Base-by-base conservation (phyloP, 2,888 invertebrate genomes). In the Patella depressa region DNA sequence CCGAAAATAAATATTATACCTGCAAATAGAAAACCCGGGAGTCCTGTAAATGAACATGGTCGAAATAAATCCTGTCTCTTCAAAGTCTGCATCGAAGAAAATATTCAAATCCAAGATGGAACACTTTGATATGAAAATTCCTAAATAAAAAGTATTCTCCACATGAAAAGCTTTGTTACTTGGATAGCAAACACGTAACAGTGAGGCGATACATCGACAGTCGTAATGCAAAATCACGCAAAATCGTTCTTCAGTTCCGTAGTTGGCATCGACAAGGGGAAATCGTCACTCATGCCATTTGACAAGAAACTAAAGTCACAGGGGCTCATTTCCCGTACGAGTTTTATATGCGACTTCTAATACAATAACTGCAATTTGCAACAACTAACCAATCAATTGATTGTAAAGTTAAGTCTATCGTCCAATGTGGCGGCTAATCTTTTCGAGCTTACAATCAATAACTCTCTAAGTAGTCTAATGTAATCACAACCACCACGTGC, bases 1-100 rank as follows among this genome's bases (percentile, higher is more conserved):
- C 45, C 45, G 45, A 45, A 45, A 45, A 45, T 45, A 45, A 45
- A 45, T 45, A 45, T 45, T 45, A 78, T 85, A 87, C 87, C 87
- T 83, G 85, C 80, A 76, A 87, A 84, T 84, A 87, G 84, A 59
- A 87, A 84, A n/a, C 85, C 81, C 12, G 86, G 80, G 17, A 86
- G 81, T 19, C 85, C 84, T 17, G 85, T 80, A 73, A 86, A 83
- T 19, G 87, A 84, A 77, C 87, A 87, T 76, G 85, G 85, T 57
- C 85, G 80, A 78, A 85, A 82, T 78, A 85, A 85, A 77, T 85
- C 85, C 59, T 84, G 84, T n/a, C 82, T 80, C 77, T 85, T 85
- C 17, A 85, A 78, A 19, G 84, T 79, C 72, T 83, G 83, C 77
- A 86, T 79, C 76, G 76, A 73, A 75, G 77, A 65, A 12, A 65